Percentiles rank a stretch among this genome's conserved stretches.
These are phyloP conservation scores for Andricus grossulariae DNA, from an alignment of 1,140 invertebrate species.

Conservation along the genomic window DNA sequence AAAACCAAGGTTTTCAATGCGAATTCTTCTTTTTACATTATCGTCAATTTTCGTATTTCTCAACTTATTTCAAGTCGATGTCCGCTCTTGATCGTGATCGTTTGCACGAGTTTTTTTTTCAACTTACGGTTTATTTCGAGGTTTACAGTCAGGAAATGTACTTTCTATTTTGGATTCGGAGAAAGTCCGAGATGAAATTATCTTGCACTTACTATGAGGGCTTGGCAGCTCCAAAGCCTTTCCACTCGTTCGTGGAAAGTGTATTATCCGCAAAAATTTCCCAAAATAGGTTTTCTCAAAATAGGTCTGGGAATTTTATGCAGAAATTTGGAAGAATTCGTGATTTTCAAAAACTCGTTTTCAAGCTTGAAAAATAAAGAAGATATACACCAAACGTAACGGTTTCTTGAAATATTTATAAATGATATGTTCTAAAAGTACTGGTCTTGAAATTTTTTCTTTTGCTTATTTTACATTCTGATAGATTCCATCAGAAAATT, in stretches of 20 bases:
- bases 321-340: no score
- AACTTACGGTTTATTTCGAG: neutral
- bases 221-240: conserved; percentile 16
- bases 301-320: no score
- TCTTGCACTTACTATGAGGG: conserved; percentile 17
- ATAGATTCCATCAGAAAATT: no score
- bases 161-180: conserved; percentile 28
- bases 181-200: conserved; percentile 2
- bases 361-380: no score
- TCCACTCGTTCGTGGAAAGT: conserved; percentile 9
- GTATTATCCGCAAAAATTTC: neutral
- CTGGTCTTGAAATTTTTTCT: no score
- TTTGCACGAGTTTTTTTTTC: neutral
- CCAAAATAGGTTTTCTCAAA: no score
- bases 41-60: neutral
- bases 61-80: conserved; percentile 1
- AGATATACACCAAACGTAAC: no score
- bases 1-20: neutral
- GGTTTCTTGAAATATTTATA: no score
- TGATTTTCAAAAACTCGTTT: no score
- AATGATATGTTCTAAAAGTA: no score
- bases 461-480: no score
- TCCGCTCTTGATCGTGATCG: conserved; percentile 1
- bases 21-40: neutral
- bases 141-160: conserved; percentile 14